Evolutionary conservation across 2,797 vertebrate species (phyloP).

Genomic region (Sebastes hubbsi): DNA sequence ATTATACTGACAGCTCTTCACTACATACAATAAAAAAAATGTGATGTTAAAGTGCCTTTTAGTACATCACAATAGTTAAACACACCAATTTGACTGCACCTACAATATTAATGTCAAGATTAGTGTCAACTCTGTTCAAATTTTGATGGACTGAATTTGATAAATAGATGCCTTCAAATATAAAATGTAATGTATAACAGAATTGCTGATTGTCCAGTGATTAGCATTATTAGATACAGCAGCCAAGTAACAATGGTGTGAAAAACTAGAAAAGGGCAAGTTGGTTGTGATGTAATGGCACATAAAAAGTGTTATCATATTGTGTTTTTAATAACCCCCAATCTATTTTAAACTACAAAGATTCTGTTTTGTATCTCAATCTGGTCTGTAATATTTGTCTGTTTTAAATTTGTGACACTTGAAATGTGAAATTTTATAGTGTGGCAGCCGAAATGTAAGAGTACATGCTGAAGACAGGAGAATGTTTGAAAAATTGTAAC

Average conservation of each 20-base stretch:
- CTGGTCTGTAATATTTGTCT: slow-evolving; percentile 15
- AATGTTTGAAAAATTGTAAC: slow-evolving; percentile 50
- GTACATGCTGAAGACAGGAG: slow-evolving; percentile 75
- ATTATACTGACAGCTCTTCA: background rate
- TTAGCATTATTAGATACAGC: background rate
- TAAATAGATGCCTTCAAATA: background rate
- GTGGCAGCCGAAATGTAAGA: slow-evolving; percentile 24
- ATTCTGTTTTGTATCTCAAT: background rate
- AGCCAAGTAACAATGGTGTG: background rate
- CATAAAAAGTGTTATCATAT: background rate
- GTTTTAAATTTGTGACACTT: slow-evolving; percentile 26
- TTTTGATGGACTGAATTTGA: background rate
- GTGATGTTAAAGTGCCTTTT: slow-evolving; percentile 62
- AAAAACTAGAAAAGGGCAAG: background rate
- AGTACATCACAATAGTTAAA: slow-evolving; percentile 25
- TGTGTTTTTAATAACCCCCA: background rate
- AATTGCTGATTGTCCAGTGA: background rate
- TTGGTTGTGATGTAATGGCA: background rate
- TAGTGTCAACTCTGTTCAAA: background rate
- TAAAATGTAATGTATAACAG: background rate
- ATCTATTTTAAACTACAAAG: background rate
- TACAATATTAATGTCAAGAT: slow-evolving; percentile 2
- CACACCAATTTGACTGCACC: background rate
- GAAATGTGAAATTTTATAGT: slow-evolving; percentile 21
- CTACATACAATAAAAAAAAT: background rate